phyloP scores from a whole-genome alignment of 1,140 invertebrate genomes.

The Drosophila virilis region DNA sequence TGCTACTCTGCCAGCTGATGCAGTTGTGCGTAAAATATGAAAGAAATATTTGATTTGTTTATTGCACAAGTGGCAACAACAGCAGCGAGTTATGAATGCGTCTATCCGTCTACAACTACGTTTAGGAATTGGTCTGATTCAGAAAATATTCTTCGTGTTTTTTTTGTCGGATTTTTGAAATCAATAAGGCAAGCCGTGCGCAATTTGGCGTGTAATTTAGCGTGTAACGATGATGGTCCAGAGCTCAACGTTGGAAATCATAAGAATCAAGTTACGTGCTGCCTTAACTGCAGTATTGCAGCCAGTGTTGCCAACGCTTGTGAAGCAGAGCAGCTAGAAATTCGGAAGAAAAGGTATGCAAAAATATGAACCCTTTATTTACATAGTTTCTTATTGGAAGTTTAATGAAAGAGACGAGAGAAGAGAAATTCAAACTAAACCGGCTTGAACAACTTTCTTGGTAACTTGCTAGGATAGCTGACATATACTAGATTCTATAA shows the following conservation, averaged over 20 bases:
- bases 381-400: too few species aligned
- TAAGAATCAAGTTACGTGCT: slow-evolving; percentile 12
- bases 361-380: too few species aligned
- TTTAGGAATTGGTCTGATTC: slow-evolving; percentile 46
- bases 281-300: background rate
- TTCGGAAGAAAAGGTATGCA: background rate
- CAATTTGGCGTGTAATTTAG: slow-evolving; percentile 81
- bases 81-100: slow-evolving; percentile 22
- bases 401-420: too few species aligned
- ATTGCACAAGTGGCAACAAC: slow-evolving; percentile 58
- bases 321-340: background rate
- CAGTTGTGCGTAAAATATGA: slow-evolving; percentile 75
- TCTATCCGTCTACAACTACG: slow-evolving; percentile 10
- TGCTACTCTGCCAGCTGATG: slow-evolving; percentile 54
- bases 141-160: slow-evolving; percentile 3
- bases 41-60: slow-evolving; percentile 80
- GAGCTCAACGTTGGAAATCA: slow-evolving; percentile 11
- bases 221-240: slow-evolving; percentile 76
- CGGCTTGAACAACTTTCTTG: too few species aligned
- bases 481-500: too few species aligned
- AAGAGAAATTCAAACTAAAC: too few species aligned
- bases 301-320: slow-evolving; percentile 1
- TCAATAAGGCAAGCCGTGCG: slow-evolving; percentile 74
- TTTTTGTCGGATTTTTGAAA: slow-evolving; percentile 53
- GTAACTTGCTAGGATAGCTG: too few species aligned